phyloP scores from a whole-genome alignment of 2,888 invertebrate genomes.

The Andrena chrysosceles region DNA sequence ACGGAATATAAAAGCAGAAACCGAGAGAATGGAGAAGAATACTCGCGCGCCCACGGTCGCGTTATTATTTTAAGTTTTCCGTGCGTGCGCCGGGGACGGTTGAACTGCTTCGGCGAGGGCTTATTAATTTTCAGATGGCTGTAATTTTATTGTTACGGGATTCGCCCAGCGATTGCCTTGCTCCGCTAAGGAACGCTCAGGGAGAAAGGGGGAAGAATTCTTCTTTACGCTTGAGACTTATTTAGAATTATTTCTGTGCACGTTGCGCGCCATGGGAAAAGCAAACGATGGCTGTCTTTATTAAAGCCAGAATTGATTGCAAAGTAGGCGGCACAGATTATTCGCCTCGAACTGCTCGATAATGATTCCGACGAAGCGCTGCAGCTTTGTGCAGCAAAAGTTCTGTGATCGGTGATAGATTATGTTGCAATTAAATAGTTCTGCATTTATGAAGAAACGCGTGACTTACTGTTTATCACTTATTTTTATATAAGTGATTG shows the following conservation, averaged over 20 bases:
- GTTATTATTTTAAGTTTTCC: constrained; percentile 53
- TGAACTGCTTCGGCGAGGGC: constrained; percentile 34
- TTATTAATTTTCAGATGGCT: constrained; percentile 45
- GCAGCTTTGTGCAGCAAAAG: too few relatives aligned
- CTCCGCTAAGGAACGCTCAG: not conserved
- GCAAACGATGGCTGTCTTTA: too few relatives aligned
- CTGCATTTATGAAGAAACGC: too few relatives aligned
- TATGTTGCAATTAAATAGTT: too few relatives aligned
- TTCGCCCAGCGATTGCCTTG: constrained; percentile 30
- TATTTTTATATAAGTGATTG: too few relatives aligned
- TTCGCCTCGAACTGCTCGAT: too few relatives aligned
- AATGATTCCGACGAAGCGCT: too few relatives aligned
- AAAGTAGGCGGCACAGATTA: too few relatives aligned
- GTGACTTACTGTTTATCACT: too few relatives aligned
- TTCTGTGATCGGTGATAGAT: too few relatives aligned
- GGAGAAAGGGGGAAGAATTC: not conserved
- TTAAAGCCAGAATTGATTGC: too few relatives aligned
- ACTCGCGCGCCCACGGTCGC: constrained; percentile 38
- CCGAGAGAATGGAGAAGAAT: constrained; percentile 51
- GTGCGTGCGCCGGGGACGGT: constrained; percentile 3
- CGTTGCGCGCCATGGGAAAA: too few relatives aligned
- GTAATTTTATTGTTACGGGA: constrained; percentile 40
- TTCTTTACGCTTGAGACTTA: not conserved
- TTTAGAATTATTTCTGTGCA: not conserved
- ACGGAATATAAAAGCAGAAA: constrained; percentile 56